Conservation (phyloP, 2,113 vertebrate species). For the Anser brachyrhynchus region DNA sequence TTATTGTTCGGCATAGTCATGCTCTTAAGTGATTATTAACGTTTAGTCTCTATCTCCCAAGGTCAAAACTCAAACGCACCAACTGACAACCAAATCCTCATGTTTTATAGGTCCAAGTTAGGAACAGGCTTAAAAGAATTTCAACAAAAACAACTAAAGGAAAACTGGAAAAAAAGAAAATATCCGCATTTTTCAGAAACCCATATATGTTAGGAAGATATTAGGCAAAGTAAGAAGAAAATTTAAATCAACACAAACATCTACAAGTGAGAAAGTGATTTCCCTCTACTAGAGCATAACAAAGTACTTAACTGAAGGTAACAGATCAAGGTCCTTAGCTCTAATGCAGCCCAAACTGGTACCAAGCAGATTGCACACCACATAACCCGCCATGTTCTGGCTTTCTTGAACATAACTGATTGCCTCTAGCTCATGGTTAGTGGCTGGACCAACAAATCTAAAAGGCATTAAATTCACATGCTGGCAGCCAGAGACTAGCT, state of each 20-base stretch:
- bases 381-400: not conserved
- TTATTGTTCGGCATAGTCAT: constrained; percentile 8
- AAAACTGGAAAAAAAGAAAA: not conserved
- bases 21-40: constrained; percentile 49
- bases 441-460: not conserved
- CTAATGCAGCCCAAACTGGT: not conserved
- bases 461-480: not conserved
- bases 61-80: constrained; percentile 39
- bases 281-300: not conserved
- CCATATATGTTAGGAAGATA: not conserved
- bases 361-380: not conserved
- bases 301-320: not conserved
- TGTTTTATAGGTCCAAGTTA: not conserved
- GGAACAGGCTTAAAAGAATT: not conserved
- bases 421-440: not conserved
- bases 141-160: not conserved
- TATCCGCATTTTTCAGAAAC: not conserved
- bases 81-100: not conserved
- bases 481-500: not conserved
- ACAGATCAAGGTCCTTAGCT: not conserved
- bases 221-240: not conserved
- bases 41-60: constrained; percentile 9
- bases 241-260: not conserved
- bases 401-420: not conserved
- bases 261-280: not conserved